Evolutionary conservation across 2,797 vertebrate genomes (phyloP).

Genomic region (Cynodonichthys magdalenae): DNA sequence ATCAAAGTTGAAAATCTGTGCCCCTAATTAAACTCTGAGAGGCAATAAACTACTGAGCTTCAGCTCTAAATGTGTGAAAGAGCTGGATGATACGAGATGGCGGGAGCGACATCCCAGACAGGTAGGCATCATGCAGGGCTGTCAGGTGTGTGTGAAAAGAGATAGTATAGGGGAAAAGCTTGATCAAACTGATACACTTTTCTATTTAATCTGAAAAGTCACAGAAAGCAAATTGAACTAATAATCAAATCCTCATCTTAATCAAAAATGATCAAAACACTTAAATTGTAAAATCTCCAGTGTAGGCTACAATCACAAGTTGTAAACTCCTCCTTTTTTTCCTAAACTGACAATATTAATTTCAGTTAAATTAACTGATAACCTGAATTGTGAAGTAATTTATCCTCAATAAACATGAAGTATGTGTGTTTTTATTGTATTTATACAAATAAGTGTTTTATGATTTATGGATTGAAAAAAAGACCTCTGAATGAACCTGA

Average conservation of each 20-base stretch:
- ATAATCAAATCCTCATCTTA: no score
- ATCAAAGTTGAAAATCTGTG: slow-evolving; percentile 65
- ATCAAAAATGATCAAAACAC: no score
- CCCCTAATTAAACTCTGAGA: slow-evolving; percentile 58
- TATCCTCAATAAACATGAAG: neutral
- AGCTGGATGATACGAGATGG: slow-evolving; percentile 23
- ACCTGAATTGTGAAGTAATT: neutral
- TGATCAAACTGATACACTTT: slow-evolving; percentile 12
- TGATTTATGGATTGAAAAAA: neutral
- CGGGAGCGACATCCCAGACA: slow-evolving; percentile 39
- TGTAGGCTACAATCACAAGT: no score
- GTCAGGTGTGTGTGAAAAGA: neutral
- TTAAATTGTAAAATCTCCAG: no score
- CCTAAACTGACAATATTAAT: neutral
- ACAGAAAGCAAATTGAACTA: no score
- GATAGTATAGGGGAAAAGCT: neutral
- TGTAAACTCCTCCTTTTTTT: no score
- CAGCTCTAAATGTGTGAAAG: slow-evolving; percentile 8
- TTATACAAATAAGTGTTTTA: no score
- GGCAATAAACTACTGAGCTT: slow-evolving; percentile 6
- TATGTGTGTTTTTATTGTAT: neutral
- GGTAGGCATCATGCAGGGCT: slow-evolving; percentile 5
- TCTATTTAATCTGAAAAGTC: no score
- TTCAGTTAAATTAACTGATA: neutral
- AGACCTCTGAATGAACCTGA: neutral